Conservation (phyloP, 2,797 vertebrate genomes). For the Halcyon chelicuti region DNA sequence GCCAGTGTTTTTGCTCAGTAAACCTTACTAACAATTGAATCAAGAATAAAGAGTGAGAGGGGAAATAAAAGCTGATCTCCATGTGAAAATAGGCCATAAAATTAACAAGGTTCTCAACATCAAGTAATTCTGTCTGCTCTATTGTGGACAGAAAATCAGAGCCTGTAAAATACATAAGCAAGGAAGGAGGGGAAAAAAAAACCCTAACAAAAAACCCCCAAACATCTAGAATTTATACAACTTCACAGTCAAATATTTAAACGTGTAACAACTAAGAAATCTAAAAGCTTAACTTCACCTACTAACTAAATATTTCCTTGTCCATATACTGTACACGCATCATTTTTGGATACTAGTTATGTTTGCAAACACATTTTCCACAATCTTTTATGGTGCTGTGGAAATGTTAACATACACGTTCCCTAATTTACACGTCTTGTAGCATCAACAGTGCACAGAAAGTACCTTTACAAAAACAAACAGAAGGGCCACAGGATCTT, state of each 20-base stretch:
- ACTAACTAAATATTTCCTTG: background rate
- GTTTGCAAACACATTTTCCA: background rate
- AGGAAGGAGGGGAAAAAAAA: background rate
- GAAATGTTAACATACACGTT: background rate
- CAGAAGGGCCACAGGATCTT: background rate
- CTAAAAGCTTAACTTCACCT: background rate
- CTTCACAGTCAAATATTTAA: background rate
- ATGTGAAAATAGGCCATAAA: conserved; percentile 64
- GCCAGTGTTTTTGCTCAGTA: conserved; percentile 78
- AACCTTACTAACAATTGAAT: conserved; percentile 69
- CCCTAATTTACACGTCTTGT: background rate
- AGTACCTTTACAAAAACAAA: background rate
- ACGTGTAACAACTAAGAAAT: background rate
- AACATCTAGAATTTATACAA: background rate
- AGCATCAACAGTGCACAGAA: background rate
- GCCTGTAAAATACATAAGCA: background rate
- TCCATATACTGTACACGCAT: background rate
- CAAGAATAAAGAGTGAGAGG: conserved; percentile 49
- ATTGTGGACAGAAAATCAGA: conserved; percentile 22
- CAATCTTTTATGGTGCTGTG: background rate
- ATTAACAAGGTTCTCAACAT: conserved; percentile 55
- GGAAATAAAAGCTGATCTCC: conserved; percentile 68
- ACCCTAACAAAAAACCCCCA: background rate
- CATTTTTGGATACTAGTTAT: background rate
- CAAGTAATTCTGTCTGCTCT: conserved; percentile 50